Evolutionary conservation across 2,888 invertebrate genomes (phyloP), one percentile per base, ranked within the genome.

Genomic region (Meghimatium bilineatum): DNA sequence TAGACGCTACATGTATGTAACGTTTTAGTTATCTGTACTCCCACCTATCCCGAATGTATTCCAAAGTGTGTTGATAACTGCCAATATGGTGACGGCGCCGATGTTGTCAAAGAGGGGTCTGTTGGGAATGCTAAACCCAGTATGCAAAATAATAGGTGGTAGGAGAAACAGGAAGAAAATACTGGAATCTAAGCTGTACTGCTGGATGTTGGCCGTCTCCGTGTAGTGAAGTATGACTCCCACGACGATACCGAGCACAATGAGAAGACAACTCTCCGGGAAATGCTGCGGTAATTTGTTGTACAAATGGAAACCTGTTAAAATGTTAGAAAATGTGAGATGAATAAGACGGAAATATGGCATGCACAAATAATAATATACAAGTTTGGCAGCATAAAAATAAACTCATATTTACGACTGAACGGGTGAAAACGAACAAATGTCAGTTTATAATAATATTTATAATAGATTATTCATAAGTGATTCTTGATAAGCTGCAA

Each of bases 121-220:
- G 94, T 98, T 98, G 34, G 99, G 99, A 98, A 99, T 99, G 94
- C 91, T 99, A 94, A 99, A 99, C 26, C 99, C 99, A 14, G 99
- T 99, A 93, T 99, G 99, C 92, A 99, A 95, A 89, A 99, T 99
- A 91, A 99, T 99, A 60, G 99, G 99, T 20, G 99, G 99, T 91
- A 99, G 95, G 88, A 99, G 95, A 95, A 99, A 93, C 80, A 93
- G 90, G 88, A 93, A 99, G 95, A 99, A 99, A 23, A 97, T 97
- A 93, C 97, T 97, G 0, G 99, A 97, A 1, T 98, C 97, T 82
- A 99, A 95, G 0, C 97, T 97, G 87, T 93, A 94, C 84, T 91
- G 89, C 14, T 87, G 87, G 14, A 88, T 86, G n/a, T 81, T 85
- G 44, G 90, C 87, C 96, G 97, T 89, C 97, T 96, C 82, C 82